Base-by-base conservation (phyloP, 2,888 invertebrate genomes). In the Acanthosepion pharaonis region DNA sequence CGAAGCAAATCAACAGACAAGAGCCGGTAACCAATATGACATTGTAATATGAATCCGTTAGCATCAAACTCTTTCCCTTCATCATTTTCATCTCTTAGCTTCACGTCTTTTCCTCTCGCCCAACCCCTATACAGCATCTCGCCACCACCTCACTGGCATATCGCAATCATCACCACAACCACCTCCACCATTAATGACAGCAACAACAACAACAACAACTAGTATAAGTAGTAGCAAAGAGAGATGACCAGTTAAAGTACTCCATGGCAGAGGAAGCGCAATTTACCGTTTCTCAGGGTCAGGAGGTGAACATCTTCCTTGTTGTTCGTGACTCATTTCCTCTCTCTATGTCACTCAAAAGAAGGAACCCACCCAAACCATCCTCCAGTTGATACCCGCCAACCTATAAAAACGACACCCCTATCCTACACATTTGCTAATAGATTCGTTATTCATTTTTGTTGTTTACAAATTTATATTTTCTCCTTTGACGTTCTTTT, bases 231-330 rank as follows among this genome's bases (percentile, higher is more conserved):
- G n/a, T 78, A 78, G n/a, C 78, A 78, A 33, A n/a, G n/a, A n/a
- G 20, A 42, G 78, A 33, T 11, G 78, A 33, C 78, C 33, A 78
- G 78, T 78, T 78, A 78, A 78, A 78, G 78, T 78, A 78, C 78
- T 78, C 78, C 11, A 78, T 78, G 78, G 33, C 78, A 78, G 78
- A 78, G 78, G 78, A 78, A 78, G 78, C n/a, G 78, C 78, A 78
- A 78, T 78, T 78, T 78, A n/a, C n/a, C 78, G 78, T 78, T 78
- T 78, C n/a, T 78, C 78, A n/a, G 78, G 78, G 78, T 78, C 78
- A 78, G n/a, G 78, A 78, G 78, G 78, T 78, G n/a, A 78, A 78
- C 78, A 78, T 78, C 78, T 78, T 78, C 78, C n/a, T 78, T 33
- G n/a, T 78, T 78, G 78, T 78, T 78, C 15, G 78, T 78, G n/a